Percentiles rank a stretch among this genome's conserved stretches.
Evolutionary conservation across 1,140 invertebrate genomes (phyloP).

Genomic region (Euglossa dilemma): DNA sequence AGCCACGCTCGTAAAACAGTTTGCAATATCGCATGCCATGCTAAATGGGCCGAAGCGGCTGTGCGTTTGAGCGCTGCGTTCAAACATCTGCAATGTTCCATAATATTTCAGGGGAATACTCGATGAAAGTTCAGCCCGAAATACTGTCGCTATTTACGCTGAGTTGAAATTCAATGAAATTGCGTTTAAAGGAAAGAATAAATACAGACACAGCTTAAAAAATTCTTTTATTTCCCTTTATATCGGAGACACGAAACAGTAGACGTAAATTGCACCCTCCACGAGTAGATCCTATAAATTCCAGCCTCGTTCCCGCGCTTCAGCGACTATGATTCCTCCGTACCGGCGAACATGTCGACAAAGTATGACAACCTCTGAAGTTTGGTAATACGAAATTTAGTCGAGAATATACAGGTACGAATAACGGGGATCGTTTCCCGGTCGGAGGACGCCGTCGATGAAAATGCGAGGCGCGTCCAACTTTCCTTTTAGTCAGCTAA

Average conservation of each 20-base stretch:
- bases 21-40: constrained; percentile 46
- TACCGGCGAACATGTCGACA: background rate
- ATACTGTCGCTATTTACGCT: background rate
- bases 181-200: background rate
- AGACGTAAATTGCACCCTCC: background rate
- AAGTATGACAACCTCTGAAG: background rate
- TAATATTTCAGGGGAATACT: constrained; percentile 32
- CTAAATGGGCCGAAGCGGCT: constrained; percentile 16
- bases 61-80: constrained; percentile 18
- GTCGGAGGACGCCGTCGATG: background rate
- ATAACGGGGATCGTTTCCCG: background rate
- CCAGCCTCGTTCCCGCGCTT: background rate
- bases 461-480: too few relatives aligned
- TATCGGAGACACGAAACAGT: too few relatives aligned
- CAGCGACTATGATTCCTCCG: background rate
- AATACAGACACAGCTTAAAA: background rate
- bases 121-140: constrained; percentile 13
- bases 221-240: background rate
- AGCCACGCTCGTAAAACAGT: constrained; percentile 27
- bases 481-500: too few relatives aligned
- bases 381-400: background rate
- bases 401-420: background rate
- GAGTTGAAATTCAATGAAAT: constrained; percentile 5
- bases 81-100: constrained; percentile 16
- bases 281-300: background rate